Evolutionary conservation across 64 coral and sea anemone genomes (phyloP).

Genomic region (Montipora sp.): DNA sequence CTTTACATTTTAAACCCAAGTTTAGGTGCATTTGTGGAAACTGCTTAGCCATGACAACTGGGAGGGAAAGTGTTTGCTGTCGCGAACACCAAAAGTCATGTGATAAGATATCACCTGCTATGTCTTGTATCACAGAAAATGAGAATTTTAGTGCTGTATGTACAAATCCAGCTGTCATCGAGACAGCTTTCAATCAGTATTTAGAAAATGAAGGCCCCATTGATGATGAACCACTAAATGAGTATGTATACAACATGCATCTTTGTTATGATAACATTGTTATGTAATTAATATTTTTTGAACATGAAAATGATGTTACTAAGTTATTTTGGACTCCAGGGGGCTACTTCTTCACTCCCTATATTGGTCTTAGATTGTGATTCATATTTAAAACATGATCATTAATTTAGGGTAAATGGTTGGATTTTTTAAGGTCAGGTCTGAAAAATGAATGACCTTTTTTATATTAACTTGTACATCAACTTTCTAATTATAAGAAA

Average conservation of each 20-base stretch:
- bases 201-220: slow-evolving; percentile 23
- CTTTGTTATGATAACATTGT: neutral
- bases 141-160: slow-evolving; percentile 57
- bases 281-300: neutral
- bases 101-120: no score
- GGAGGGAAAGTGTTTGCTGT: no score
- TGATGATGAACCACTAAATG: slow-evolving; percentile 41
- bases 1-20: no score
- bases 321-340: neutral
- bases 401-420: neutral
- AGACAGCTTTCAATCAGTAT: slow-evolving; percentile 48
- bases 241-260: slow-evolving; percentile 29
- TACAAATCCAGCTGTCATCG: slow-evolving; percentile 24
- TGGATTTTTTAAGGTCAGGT: neutral
- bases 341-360: neutral
- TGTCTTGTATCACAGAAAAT: slow-evolving; percentile 25
- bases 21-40: no score
- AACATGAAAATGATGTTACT: slow-evolving; percentile 9
- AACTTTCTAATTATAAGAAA: neutral
- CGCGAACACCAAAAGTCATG: no score
- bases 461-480: neutral
- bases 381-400: neutral
- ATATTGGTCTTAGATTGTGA: neutral
- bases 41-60: no score
- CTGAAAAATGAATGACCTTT: neutral